These are phyloP conservation scores for Gasteruption jaculator DNA, from an alignment of 2,888 invertebrate species.

Conservation along the genomic window DNA sequence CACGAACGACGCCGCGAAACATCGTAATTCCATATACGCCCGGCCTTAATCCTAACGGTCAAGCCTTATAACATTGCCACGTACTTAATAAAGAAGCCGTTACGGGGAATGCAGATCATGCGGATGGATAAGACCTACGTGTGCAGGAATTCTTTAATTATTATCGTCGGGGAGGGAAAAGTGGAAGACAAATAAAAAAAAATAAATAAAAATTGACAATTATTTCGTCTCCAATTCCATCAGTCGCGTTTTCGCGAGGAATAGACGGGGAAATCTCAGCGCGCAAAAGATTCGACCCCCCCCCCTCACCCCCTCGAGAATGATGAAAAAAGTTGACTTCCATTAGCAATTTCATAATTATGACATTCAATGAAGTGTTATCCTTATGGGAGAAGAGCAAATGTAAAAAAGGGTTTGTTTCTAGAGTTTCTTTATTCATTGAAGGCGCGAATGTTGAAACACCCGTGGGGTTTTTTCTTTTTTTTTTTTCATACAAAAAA, in stretches of 20 bases:
- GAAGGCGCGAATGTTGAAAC: conserved; percentile 30
- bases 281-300: too few relatives aligned
- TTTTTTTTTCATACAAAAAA: too few relatives aligned
- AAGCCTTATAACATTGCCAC: conserved; percentile 16
- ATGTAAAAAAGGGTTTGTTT: conserved; percentile 1
- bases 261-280: too few relatives aligned
- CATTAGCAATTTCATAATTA: conserved; percentile 47
- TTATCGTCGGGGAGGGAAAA: too few relatives aligned
- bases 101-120: neutral
- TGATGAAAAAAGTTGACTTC: too few relatives aligned
- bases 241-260: too few relatives aligned
- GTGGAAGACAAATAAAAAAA: too few relatives aligned
- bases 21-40: neutral
- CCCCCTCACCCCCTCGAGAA: neutral
- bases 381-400: conserved; percentile 1
- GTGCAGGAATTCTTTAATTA: too few relatives aligned
- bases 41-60: conserved; percentile 17
- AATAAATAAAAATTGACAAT: too few relatives aligned
- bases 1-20: too few relatives aligned
- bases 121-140: too few relatives aligned
- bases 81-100: conserved; percentile 13
- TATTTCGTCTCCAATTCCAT: too few relatives aligned
- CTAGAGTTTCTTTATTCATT: conserved; percentile 27
- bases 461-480: conserved; percentile 13
- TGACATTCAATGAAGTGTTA: conserved; percentile 32